These are phyloP conservation scores for Myripristis jacobus DNA, from an alignment of 2,797 vertebrate genomes.

Conservation along the genomic window DNA sequence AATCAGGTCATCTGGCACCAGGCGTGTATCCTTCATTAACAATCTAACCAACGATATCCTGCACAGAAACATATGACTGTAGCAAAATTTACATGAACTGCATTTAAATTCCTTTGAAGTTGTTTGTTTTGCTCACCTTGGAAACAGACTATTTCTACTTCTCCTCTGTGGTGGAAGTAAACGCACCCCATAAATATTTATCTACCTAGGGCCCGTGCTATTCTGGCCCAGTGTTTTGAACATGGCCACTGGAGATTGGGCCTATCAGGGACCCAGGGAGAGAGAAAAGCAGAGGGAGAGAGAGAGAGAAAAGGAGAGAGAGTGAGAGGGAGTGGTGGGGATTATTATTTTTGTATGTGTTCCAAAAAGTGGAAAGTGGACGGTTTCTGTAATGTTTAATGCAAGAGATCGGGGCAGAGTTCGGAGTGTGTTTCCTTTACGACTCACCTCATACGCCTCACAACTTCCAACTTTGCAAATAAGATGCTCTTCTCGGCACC, in stretches of 20 bases:
- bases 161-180: conserved; percentile 77
- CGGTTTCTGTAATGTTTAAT: conserved; percentile 69
- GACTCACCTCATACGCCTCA: conserved; percentile 67
- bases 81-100: conserved; percentile 75
- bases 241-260: conserved; percentile 76
- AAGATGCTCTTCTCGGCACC: conserved; percentile 18
- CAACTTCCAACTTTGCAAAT: conserved; percentile 44
- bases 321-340: conserved; percentile 17
- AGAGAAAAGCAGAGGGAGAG: conserved; percentile 19
- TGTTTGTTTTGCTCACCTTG: conserved; percentile 86
- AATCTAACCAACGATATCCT: conserved; percentile 60
- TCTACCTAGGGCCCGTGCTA: conserved; percentile 76
- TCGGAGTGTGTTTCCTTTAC: conserved; percentile 55
- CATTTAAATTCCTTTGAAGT: conserved; percentile 85
- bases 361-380: conserved; percentile 63
- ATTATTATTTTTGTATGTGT: conserved; percentile 58
- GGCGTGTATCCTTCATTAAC: conserved; percentile 69
- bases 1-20: conserved; percentile 77
- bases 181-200: conserved; percentile 83
- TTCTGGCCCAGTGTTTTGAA: conserved; percentile 80
- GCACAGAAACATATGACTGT: conserved; percentile 71
- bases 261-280: conserved; percentile 69
- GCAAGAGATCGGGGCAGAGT: conserved; percentile 60
- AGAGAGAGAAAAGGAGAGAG: background rate
- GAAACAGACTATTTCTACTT: conserved; percentile 80